phyloP scores from a whole-genome alignment of 2,113 vertebrate species.

The Lates calcarifer region DNA sequence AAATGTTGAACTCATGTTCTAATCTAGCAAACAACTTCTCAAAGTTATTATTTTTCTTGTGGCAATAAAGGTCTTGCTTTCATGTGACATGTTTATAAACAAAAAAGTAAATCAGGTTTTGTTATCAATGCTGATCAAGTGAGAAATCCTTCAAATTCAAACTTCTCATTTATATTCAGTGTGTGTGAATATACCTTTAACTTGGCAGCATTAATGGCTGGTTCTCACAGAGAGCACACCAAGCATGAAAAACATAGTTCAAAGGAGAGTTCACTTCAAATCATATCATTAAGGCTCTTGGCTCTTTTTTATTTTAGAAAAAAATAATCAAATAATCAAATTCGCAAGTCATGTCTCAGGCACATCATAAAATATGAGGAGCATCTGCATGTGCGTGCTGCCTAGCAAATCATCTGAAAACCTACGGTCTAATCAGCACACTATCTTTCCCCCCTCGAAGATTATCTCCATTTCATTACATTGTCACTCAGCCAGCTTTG shows the following conservation, averaged over 20 bases:
- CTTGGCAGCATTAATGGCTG: not conserved
- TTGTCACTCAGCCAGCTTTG: slow-evolving; percentile 62
- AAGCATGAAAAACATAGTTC: slow-evolving; percentile 5
- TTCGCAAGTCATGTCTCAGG: not conserved
- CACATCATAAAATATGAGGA: not conserved
- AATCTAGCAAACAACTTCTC: not conserved
- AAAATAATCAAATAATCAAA: slow-evolving; percentile 22
- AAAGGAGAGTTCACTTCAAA: slow-evolving; percentile 1
- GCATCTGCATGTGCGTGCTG: not conserved
- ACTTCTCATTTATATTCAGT: not conserved
- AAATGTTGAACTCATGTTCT: not conserved
- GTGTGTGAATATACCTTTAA: not conserved
- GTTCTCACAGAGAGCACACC: not conserved
- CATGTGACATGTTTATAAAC: slow-evolving; percentile 2
- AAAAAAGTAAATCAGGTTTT: not conserved
- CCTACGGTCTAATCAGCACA: slow-evolving; percentile 29
- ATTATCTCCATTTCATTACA: slow-evolving; percentile 63
- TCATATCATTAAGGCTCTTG: not conserved
- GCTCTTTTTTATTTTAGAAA: not conserved
- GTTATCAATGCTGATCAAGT: not conserved
- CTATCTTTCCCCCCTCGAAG: slow-evolving; percentile 19
- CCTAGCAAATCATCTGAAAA: slow-evolving; percentile 25
- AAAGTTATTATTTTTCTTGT: not conserved
- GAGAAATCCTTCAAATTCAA: not conserved
- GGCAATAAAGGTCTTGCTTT: not conserved